phyloP scores from a whole-genome alignment of 2,797 vertebrate species.

The Propithecus perrieri region DNA sequence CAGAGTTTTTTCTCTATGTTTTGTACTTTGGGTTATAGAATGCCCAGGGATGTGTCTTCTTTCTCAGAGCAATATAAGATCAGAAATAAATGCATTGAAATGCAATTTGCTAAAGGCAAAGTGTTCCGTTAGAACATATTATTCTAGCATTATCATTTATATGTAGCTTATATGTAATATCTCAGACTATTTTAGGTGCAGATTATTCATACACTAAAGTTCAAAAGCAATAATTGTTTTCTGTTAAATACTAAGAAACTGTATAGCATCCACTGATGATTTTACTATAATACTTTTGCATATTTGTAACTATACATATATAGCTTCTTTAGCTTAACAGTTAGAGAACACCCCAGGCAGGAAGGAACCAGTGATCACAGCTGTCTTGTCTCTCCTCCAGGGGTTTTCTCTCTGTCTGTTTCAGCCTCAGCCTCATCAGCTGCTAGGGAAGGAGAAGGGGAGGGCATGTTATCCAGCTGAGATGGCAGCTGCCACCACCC shows the following conservation, averaged over 20 bases:
- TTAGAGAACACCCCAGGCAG: not conserved
- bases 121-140: conserved; percentile 44
- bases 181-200: conserved; percentile 39
- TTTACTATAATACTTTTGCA: not conserved
- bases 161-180: conserved; percentile 32
- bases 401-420: conserved; percentile 43
- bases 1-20: not conserved
- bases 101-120: conserved; percentile 64
- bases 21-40: conserved; percentile 37
- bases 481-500: conserved; percentile 60
- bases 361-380: conserved; percentile 34
- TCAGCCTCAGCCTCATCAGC: conserved; percentile 42
- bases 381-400: conserved; percentile 45
- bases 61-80: conserved; percentile 48
- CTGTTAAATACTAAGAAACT: conserved; percentile 41
- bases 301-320: not conserved
- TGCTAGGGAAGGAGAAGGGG: not conserved
- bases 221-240: conserved; percentile 58
- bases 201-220: conserved; percentile 50
- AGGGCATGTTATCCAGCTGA: conserved; percentile 50
- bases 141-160: conserved; percentile 59
- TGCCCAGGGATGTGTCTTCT: conserved; percentile 47
- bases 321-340: not conserved
- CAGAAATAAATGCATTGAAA: conserved; percentile 50
- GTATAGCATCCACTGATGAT: not conserved